Percentiles rank a stretch among this genome's conserved stretches.
These are phyloP conservation scores for Spheniscus humboldti DNA, from an alignment of 2,797 vertebrate species.

Conservation along the genomic window DNA sequence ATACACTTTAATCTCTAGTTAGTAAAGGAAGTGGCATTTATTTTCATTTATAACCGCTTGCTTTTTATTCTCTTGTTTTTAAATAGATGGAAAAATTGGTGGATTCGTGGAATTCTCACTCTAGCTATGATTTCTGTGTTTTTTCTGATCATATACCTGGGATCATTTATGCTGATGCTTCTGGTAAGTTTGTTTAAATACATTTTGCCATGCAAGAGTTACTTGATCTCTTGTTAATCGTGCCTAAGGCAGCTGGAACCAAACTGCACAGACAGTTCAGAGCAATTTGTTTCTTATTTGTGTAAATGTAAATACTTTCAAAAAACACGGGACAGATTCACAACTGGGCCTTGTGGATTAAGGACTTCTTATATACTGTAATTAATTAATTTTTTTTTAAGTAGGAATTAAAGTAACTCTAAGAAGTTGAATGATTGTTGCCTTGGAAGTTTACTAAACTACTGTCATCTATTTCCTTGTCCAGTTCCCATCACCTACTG, in stretches of 20 bases:
- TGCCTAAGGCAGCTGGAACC: background rate
- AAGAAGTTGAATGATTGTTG: background rate
- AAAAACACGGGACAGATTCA: background rate
- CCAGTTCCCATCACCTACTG: background rate
- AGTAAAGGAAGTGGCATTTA: background rate
- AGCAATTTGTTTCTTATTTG: background rate
- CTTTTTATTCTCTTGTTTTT: background rate
- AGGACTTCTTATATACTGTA: background rate
- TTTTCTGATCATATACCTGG: conserved; percentile 92
- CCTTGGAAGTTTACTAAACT: background rate
- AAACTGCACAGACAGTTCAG: background rate
- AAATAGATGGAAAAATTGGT: conserved; percentile 97
- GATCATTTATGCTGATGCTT: conserved; percentile 89
- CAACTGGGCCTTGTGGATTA: background rate
- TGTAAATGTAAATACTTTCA: background rate
- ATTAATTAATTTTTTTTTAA: background rate
- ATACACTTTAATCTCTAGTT: background rate
- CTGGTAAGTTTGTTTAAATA: conserved; percentile 70
- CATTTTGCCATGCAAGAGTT: background rate
- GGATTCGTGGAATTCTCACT: conserved; percentile 94
- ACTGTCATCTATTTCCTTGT: background rate
- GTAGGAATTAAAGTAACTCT: background rate
- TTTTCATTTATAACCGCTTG: background rate
- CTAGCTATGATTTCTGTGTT: conserved; percentile 91
- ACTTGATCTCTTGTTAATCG: background rate